Evolutionary conservation across 2,113 vertebrate species (phyloP), one percentile per base, ranked within the genome.

Genomic region (Fukomys damarensis): DNA sequence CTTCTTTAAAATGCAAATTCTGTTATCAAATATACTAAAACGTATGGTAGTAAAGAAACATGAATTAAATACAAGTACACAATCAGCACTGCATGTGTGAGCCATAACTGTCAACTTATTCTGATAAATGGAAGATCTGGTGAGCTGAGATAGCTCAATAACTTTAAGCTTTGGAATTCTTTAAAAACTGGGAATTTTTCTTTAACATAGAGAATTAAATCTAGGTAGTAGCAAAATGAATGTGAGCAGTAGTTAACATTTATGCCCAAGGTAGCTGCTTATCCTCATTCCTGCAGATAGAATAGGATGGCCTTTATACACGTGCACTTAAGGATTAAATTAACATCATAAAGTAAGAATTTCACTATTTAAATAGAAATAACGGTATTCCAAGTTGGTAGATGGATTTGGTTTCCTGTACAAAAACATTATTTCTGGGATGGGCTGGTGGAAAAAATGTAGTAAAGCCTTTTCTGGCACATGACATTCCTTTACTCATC

Each of bases 1-100:
- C n/a, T 94, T 93, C 24, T 56, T 97, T 96, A 90, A 97, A 94
- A 87, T 95, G 85, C 85, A 93, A 97, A 59, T 91, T 38, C 6
- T 92, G 4, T 72, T 84, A 59, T 93, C 81, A 93, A 83, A 88
- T 68, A 86, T 87, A 77, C 70, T 81, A 92, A 94, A 95, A 92
- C 56, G 28, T 94, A 89, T 74, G 68, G 17, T 59, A 66, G n/a
- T 89, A 0, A 81, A 68, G 54, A 52, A 49, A 86, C 24, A 92
- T 56, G 41, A 81, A 61, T 91, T 74, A 41, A 74, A 85, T 79
- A 9, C 54, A 81, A 24, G 24, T 41, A 17, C 65, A 83, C 46
- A 93, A 43, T 95, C 79, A 92, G 54, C 20, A 58, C 85, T 94
- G 52, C 58, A 41, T 46, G 17, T 79, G 52, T 54, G 65, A 93